Evolutionary conservation across 1,140 invertebrate species (phyloP), one percentile per base, ranked within the genome.

Genomic region (Samia ricini): DNA sequence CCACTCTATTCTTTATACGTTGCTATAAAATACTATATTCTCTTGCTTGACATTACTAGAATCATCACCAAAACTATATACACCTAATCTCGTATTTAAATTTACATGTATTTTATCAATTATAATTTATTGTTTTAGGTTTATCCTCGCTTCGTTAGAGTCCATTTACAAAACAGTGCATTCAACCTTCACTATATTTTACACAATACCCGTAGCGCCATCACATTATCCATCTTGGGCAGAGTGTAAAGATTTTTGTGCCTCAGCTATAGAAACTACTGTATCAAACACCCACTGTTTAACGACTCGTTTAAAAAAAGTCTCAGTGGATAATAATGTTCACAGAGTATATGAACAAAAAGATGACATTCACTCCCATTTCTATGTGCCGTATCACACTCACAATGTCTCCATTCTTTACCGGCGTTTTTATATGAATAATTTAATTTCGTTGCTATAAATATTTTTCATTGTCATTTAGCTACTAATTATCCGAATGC

Each of bases 51-150:
- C 24, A 26, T 29, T n/a, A n/a, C n/a, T n/a, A n/a, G n/a, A n/a
- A n/a, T 24, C 55, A 56, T 42, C 7, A 56, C 10, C 18, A 22
- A 56, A 29, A 24, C 55, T 1, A 56, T 42, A 10, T 42, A 42
- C 7, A 42, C 33, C 33, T 42, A 42, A 42, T 42, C 15, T 20
- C 8, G 8, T 22, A 21, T 18, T 58, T 20, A 36, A 6, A 42
- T 58, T 21, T 22, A 42, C 20, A 21, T 48, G 10, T 58, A 22
- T 20, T 24, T 21, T 68, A 42, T 42, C 33, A 42, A 76, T 70
- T 72, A 69, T 71, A 81, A 76, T 83, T 77, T 87, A 74, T 89
- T 89, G 88, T 90, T 90, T 85, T 90, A 90, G 88, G 88, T 90
- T 88, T 72, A 80, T 86, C 85, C 71, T 66, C 81, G 76, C 80